A percentile compares a stretch with the other conserved stretches of the same genome.
phyloP scores from a whole-genome alignment of 2,113 vertebrate genomes.

The Glaucidium brasilianum region DNA sequence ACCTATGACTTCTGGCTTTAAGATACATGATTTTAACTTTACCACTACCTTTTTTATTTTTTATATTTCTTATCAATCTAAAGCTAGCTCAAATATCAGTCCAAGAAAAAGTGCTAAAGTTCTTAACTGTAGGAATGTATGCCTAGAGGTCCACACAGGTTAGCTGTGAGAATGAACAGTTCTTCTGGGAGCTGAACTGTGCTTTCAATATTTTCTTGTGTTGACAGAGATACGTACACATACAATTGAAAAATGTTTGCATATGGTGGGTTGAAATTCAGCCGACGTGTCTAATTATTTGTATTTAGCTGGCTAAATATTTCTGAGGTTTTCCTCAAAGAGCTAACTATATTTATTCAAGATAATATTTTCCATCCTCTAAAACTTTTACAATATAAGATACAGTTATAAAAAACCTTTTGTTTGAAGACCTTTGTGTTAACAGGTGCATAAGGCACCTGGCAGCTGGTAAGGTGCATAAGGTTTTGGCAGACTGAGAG shows the following conservation, averaged over 20 bases:
- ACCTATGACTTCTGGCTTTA: not conserved
- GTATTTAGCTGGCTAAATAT: not conserved
- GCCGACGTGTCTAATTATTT: not conserved
- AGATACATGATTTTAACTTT: not conserved
- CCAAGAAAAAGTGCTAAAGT: not conserved
- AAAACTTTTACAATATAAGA: not conserved
- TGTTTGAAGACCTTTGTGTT: not conserved
- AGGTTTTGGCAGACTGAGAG: not conserved
- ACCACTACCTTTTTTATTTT: not conserved
- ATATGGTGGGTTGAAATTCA: not conserved
- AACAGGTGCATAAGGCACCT: not conserved
- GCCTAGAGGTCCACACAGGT: not conserved
- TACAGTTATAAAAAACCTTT: fast-evolving
- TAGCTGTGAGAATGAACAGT: fast-evolving
- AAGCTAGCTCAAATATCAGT: not conserved
- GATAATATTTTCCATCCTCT: not conserved
- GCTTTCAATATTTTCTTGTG: not conserved
- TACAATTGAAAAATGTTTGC: not conserved
- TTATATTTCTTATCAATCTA: not conserved
- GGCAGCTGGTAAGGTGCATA: no score
- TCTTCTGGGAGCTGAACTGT: not conserved
- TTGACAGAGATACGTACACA: not conserved
- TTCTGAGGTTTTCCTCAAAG: not conserved
- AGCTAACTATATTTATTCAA: not conserved
- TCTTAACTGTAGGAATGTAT: not conserved